phyloP scores from a whole-genome alignment of 2,888 invertebrate genomes.

The Tinea trinotella region DNA sequence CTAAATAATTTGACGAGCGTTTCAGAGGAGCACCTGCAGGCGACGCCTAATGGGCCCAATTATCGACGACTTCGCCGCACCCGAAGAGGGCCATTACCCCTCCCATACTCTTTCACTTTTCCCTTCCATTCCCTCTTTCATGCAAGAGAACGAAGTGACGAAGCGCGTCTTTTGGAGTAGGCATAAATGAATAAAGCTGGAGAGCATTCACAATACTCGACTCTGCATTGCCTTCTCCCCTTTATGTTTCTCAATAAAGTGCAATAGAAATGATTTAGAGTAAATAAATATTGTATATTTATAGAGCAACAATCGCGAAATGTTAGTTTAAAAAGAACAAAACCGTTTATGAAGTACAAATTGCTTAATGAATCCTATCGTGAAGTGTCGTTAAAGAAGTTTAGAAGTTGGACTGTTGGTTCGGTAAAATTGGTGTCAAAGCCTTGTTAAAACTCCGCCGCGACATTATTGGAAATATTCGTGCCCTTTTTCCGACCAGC shows the following conservation, averaged over 20 bases:
- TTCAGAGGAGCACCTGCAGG: slow-evolving; percentile 43
- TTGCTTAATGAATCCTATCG: slow-evolving; percentile 1
- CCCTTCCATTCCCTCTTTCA: slow-evolving; percentile 10
- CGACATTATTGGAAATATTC: slow-evolving; percentile 17
- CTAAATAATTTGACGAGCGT: slow-evolving; percentile 42
- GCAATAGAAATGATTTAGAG: neutral
- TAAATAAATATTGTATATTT: too few relatives aligned
- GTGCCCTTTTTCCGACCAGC: slow-evolving; percentile 18
- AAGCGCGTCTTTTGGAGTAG: slow-evolving; percentile 13
- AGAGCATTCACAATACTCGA: neutral
- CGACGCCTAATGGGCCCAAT: slow-evolving; percentile 56
- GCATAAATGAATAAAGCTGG: slow-evolving; percentile 16
- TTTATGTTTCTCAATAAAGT: neutral
- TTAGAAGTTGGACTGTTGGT: neutral
- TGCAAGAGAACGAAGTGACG: slow-evolving; percentile 17
- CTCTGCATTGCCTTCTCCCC: neutral
- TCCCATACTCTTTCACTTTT: slow-evolving; percentile 25
- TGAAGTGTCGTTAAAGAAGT: neutral
- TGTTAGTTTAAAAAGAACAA: too few relatives aligned
- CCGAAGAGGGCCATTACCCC: slow-evolving; percentile 48
- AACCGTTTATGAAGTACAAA: neutral
- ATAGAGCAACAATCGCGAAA: too few relatives aligned
- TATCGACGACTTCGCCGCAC: slow-evolving; percentile 48
- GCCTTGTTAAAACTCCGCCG: slow-evolving; percentile 14
- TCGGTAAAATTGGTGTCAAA: slow-evolving; percentile 15